Evolutionary conservation across 2,797 vertebrate genomes (phyloP), one percentile per base, ranked within the genome.

Genomic region (Xenopus petersii): DNA sequence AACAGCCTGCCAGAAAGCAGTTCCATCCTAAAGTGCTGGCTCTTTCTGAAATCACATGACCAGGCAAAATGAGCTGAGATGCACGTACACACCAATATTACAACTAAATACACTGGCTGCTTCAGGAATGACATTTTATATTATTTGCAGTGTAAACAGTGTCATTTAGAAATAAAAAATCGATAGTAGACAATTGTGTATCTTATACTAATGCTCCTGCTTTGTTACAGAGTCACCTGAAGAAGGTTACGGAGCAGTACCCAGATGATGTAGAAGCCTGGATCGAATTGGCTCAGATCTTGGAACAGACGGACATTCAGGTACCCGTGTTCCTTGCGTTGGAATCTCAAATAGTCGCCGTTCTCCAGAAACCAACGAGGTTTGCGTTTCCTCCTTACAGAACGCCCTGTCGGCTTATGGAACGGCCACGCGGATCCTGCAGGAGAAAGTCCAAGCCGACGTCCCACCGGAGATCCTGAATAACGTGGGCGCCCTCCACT

Each of bases 271-370:
- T 99, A 73, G 98, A 99, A 86, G 98, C 98, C 0, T 99, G 98
- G 98, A 99, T 99, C 76, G 98, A 99, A 83, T 85, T 99, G 75
- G 98, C 96, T 67, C 97, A 99, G 83, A 99, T 99, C 86, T 87
- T 99, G 79, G 96, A 99, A 81, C 98, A 99, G 90, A 98, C 98
- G 0, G 98, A 99, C 84, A 99, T 99, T 83, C 97, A 98, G 93
- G 94, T 95, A 87, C 47, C 58, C 58, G 2, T 16, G 7, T 2
- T 15, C 16, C n/a, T 56, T 56, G 16, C 2, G 16, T 56, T 60
- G 55, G 55, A 74, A 5, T 9, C 10, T 26, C 10, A 5, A 16
- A 33, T 16, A 30, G 7, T 67, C 11, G 55, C 15, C 10, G 15
- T 56, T 9, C n/a, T 56, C 16, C 3, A 16, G 8, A 21, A 21